phyloP scores from a whole-genome alignment of 2,797 vertebrate species.

The Echiichthys vipera region DNA sequence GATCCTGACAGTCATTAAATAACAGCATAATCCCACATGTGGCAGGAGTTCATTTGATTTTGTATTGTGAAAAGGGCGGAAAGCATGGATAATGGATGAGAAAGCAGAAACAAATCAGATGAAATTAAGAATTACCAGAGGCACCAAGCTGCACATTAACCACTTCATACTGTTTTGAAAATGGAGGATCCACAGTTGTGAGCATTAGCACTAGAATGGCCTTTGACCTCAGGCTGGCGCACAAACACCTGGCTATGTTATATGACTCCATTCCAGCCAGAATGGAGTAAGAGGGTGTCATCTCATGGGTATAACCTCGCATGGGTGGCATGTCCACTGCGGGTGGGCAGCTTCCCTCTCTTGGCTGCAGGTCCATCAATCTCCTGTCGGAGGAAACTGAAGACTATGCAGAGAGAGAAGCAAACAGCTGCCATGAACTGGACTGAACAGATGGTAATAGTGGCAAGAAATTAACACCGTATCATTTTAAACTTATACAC shows the following conservation, averaged over 20 bases:
- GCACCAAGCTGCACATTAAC: constrained; percentile 26
- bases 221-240: constrained; percentile 59
- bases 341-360: constrained; percentile 55
- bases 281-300: constrained; percentile 42
- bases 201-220: constrained; percentile 59
- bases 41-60: constrained; percentile 70
- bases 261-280: constrained; percentile 51
- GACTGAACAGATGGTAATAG: constrained; percentile 75
- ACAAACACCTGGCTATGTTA: constrained; percentile 68
- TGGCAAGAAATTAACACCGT: constrained; percentile 66
- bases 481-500: constrained; percentile 63
- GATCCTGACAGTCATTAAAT: constrained; percentile 78
- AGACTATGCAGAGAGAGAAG: constrained; percentile 56
- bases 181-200: constrained; percentile 12
- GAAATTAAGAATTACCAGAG: constrained; percentile 48
- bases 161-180: constrained; percentile 30
- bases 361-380: constrained; percentile 64
- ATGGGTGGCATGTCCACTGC: constrained; percentile 53
- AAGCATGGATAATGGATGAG: constrained; percentile 63
- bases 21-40: constrained; percentile 75
- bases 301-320: constrained; percentile 45
- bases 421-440: constrained; percentile 72
- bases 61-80: constrained; percentile 71
- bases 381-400: constrained; percentile 71
- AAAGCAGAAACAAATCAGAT: constrained; percentile 46